phyloP scores from a whole-genome alignment of 2,113 vertebrate species.

The Oreochromis tanganicae region DNA sequence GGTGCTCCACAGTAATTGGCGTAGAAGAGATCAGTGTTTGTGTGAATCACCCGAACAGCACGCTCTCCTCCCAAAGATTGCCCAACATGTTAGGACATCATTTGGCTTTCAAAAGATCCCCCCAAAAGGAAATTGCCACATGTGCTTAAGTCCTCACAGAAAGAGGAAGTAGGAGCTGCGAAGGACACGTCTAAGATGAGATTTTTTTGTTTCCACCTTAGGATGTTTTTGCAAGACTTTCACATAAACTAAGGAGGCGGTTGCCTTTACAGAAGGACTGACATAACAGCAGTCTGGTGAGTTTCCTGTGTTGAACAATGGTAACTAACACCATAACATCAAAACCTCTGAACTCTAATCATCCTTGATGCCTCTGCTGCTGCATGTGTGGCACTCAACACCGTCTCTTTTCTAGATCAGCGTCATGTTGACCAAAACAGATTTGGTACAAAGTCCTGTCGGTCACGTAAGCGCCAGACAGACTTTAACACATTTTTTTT shows the following conservation, averaged over 20 bases:
- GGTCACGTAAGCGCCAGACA: not conserved
- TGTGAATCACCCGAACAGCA: not conserved
- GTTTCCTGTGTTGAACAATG: not conserved
- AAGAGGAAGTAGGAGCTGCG: constrained; percentile 36
- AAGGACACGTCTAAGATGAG: not conserved
- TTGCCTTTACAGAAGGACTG: not conserved
- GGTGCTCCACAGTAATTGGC: not conserved
- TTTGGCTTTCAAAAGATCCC: constrained; percentile 37
- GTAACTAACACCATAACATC: not conserved
- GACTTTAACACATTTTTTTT: not conserved
- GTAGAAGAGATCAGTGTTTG: not conserved
- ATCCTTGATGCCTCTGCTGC: not conserved
- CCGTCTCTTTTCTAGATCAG: not conserved
- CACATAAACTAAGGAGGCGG: not conserved
- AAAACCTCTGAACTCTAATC: not conserved
- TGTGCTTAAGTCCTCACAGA: not conserved
- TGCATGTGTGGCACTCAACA: not conserved
- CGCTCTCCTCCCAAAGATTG: constrained; percentile 40
- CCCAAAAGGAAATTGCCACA: constrained; percentile 51
- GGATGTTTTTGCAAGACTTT: not conserved
- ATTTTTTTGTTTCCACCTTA: not conserved
- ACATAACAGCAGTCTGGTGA: constrained; percentile 17
- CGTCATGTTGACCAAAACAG: not conserved
- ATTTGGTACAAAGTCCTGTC: not conserved
- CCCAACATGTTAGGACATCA: constrained; percentile 30